These are phyloP conservation scores for Carterocephalus palaemon DNA, from an alignment of 2,888 invertebrate species.

Conservation along the genomic window DNA sequence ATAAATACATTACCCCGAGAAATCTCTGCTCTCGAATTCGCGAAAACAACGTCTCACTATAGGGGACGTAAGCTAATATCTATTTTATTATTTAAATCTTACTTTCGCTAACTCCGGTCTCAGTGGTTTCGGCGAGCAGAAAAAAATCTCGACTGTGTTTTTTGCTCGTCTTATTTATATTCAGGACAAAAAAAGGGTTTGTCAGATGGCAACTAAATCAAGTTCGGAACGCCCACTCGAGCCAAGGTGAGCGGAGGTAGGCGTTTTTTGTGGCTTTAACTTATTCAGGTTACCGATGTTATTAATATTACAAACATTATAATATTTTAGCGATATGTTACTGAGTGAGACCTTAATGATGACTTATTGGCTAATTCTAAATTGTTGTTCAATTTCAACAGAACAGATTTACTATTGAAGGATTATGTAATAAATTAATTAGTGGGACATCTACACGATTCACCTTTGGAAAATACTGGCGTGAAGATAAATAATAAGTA, in stretches of 20 bases:
- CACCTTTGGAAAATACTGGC: no score
- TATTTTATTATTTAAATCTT: conserved; percentile 68
- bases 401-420: no score
- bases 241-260: conserved; percentile 68
- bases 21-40: conserved; percentile 41
- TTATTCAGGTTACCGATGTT: conserved; percentile 50
- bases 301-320: conserved; percentile 44
- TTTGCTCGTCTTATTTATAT: conserved; percentile 72
- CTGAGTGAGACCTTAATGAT: neutral
- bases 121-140: conserved; percentile 50
- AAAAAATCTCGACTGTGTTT: conserved; percentile 61
- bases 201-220: conserved; percentile 75
- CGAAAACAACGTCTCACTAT: conserved; percentile 54
- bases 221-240: conserved; percentile 68
- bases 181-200: conserved; percentile 76
- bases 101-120: conserved; percentile 66
- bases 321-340: conserved; percentile 8
- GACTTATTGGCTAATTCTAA: no score
- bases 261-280: conserved; percentile 51
- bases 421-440: no score
- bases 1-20: conserved; percentile 44
- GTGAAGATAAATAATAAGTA: no score
- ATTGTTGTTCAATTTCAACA: no score
- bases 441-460: no score
- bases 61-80: conserved; percentile 58